A percentile compares a stretch with the other conserved stretches of the same genome.
Conservation (phyloP, 2,797 vertebrate genomes). For the Tangara arthus region DNA sequence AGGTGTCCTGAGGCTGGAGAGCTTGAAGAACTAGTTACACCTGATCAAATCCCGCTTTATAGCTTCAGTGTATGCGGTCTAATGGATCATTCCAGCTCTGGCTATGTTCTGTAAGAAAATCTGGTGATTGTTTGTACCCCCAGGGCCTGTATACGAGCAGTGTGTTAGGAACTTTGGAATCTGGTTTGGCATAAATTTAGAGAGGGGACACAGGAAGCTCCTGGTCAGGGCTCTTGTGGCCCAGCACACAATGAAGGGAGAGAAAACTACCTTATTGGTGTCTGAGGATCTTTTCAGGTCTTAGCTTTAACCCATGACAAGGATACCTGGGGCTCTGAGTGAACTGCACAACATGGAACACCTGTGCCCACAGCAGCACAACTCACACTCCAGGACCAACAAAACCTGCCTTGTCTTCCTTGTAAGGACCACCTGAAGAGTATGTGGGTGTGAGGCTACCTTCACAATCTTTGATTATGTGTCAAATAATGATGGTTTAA, state of each 20-base stretch:
- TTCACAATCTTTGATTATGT: not conserved
- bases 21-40: not conserved
- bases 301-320: not conserved
- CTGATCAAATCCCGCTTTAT: not conserved
- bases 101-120: not conserved
- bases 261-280: not conserved
- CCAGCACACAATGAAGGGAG: not conserved
- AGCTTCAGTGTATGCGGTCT: not conserved
- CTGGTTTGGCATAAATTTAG: not conserved
- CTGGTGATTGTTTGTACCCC: rapidly evolving
- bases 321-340: not conserved
- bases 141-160: not conserved
- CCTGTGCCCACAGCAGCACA: not conserved
- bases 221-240: not conserved
- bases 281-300: not conserved
- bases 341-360: rapidly evolving
- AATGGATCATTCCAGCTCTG: not conserved
- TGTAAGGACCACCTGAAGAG: not conserved
- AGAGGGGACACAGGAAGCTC: not conserved
- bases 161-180: not conserved
- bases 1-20: not conserved
- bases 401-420: not conserved
- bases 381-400: not conserved
- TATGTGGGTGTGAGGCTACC: not conserved
- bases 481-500: not conserved